phyloP scores from a whole-genome alignment of 1,140 invertebrate genomes.

The Melitaea cinxia region DNA sequence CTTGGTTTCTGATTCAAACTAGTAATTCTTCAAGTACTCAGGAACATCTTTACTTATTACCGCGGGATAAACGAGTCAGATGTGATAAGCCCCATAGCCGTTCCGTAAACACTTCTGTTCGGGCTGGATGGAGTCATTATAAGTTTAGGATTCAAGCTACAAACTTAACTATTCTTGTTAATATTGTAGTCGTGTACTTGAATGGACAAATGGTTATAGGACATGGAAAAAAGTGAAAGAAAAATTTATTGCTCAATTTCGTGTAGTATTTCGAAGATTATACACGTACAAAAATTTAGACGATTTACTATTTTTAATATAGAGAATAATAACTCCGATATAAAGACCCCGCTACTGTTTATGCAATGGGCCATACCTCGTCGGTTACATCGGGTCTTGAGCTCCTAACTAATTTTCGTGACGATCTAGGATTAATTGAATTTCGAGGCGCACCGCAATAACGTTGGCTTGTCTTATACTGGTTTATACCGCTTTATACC shows the following conservation, averaged over 20 bases:
- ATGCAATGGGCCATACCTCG: constrained; percentile 1
- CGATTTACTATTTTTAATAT: no score
- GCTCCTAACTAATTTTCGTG: constrained; percentile 60
- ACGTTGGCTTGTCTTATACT: constrained; percentile 20
- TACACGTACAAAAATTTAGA: no score
- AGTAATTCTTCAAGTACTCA: no score
- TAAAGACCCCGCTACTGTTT: constrained; percentile 13
- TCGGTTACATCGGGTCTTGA: constrained; percentile 42
- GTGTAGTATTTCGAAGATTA: no score
- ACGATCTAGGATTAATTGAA: constrained; percentile 65
- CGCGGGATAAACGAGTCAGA: constrained; percentile 8
- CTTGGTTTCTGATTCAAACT: no score
- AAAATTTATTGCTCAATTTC: no score
- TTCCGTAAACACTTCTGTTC: constrained; percentile 32
- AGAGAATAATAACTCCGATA: no score
- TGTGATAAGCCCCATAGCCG: constrained; percentile 35
- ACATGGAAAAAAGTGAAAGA: no score
- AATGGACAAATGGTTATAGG: no score
- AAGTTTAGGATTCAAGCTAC: background rate
- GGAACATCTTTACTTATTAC: background rate
- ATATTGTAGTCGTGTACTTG: no score
- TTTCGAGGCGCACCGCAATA: constrained; percentile 43
- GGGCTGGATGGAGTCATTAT: constrained; percentile 28
- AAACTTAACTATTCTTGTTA: background rate
- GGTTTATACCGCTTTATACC: constrained; percentile 2